phyloP scores from a whole-genome alignment of 2,888 invertebrate genomes.

The Caenorhabditis uteleia region DNA sequence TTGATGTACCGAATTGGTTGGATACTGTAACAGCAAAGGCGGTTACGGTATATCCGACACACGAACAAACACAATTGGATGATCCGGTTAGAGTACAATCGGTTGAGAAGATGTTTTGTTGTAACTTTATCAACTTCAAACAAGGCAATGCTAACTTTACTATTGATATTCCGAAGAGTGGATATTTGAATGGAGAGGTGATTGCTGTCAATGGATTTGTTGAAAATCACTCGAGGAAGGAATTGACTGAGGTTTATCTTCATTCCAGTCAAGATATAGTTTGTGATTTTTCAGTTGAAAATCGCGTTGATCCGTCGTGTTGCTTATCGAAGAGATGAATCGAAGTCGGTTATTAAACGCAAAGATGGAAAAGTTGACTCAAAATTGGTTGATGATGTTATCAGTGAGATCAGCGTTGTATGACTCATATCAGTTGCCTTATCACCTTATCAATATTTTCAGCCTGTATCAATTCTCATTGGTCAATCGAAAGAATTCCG shows the following conservation, averaged over 20 bases:
- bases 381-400: background rate
- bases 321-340: background rate
- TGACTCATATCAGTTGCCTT: too few relatives aligned
- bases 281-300: background rate
- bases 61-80: slow-evolving; percentile 1
- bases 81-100: background rate
- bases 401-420: too few relatives aligned
- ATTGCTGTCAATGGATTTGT: background rate
- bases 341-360: background rate
- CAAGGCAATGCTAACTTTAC: slow-evolving; percentile 11
- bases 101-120: background rate
- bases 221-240: background rate
- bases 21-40: slow-evolving; percentile 8
- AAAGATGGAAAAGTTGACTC: too few relatives aligned
- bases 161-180: slow-evolving; percentile 10
- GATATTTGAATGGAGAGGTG: slow-evolving; percentile 11
- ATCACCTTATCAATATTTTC: too few relatives aligned
- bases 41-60: slow-evolving; percentile 13
- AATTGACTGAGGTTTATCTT: background rate
- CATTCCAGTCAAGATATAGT: background rate
- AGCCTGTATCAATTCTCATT: too few relatives aligned
- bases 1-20: slow-evolving; percentile 18
- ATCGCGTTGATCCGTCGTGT: background rate
- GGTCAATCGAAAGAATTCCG: too few relatives aligned
- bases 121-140: background rate